phyloP scores from a whole-genome alignment of 2,888 invertebrate species.

The Junonia oenone region DNA sequence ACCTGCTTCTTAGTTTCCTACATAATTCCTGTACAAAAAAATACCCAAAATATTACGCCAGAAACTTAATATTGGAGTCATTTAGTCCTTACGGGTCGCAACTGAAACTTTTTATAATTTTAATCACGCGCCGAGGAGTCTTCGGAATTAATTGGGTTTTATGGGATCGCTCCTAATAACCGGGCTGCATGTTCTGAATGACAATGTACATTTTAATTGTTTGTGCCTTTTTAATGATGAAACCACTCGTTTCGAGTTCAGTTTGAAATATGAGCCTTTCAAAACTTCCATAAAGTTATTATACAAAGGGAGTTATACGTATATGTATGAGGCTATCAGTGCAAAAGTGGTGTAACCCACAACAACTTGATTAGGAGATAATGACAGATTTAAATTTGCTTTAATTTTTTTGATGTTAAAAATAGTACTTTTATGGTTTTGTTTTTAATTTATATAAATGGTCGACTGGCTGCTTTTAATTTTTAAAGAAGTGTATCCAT shows the following conservation, averaged over 20 bases:
- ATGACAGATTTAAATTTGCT: too few species aligned
- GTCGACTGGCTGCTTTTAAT: too few species aligned
- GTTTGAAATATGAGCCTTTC: background rate
- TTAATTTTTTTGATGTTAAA: too few species aligned
- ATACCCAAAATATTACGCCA: background rate
- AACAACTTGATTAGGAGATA: too few species aligned
- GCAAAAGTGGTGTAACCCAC: too few species aligned
- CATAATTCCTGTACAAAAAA: background rate
- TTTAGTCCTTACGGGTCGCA: background rate
- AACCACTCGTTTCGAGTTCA: conserved; percentile 1
- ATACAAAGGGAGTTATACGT: too few species aligned
- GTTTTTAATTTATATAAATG: too few species aligned
- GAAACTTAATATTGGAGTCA: background rate
- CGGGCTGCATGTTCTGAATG: conserved; percentile 33
- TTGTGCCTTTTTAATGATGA: conserved; percentile 10
- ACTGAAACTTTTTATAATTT: conserved; percentile 35
- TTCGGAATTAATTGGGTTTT: conserved; percentile 59
- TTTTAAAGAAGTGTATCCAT: too few species aligned
- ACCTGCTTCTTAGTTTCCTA: background rate
- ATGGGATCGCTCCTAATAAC: conserved; percentile 48
- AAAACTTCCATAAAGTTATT: background rate
- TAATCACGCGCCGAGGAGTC: conserved; percentile 36
- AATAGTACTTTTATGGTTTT: too few species aligned
- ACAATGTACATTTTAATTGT: conserved; percentile 32
- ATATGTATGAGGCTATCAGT: too few species aligned